Base-by-base conservation (phyloP, 2,888 invertebrate species). In the Axea sp. region DNA sequence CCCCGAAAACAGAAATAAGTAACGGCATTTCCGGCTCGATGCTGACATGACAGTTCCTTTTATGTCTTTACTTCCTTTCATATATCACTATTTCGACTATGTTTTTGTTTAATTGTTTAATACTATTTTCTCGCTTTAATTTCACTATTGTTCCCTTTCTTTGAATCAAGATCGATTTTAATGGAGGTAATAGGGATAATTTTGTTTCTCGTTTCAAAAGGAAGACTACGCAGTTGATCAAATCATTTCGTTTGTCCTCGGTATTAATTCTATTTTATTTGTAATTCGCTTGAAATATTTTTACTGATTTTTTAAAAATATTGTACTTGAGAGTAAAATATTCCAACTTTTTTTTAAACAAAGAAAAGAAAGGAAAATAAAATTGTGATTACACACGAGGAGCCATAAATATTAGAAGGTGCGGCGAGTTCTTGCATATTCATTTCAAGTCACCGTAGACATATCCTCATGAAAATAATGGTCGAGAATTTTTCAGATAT, bases 11-110 rank as follows among this genome's bases (percentile, higher is more conserved):
- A 33, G 59, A 59, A 59, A 45, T 59, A 45, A 59, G 35, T 59
- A 35, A 59, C 59, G 59, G 24, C 59, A 45, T 26, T 45, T 59
- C 59, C 59, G 59, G 59, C 45, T 59, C 59, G 59, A 45, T 45
- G 45, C 59, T 14, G 59, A 1, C 59, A 9, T 35, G 45, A 45
- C 59, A 59, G 59, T 26, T 35, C 47, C 43, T 30, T 47, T 60
- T 9, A 43, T 37, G 8, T 11, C 19, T n/a, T 43, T 17, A 26
- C 37, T 47, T 47, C 47, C 60, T 47, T 47, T 60, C 60, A 60
- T 59, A 45, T 45, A 11, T 37, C 26, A 35, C 31, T 24, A 31
- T 22, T 31, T 43, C 15, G 8, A 24, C 24, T 31, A 30, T 33
- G 9, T 43, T 43, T 35, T 57, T 17, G 28, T 28, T 53, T 53